Base-by-base conservation (phyloP, 2,797 vertebrate genomes). In the Halcyon smyrnensis region DNA sequence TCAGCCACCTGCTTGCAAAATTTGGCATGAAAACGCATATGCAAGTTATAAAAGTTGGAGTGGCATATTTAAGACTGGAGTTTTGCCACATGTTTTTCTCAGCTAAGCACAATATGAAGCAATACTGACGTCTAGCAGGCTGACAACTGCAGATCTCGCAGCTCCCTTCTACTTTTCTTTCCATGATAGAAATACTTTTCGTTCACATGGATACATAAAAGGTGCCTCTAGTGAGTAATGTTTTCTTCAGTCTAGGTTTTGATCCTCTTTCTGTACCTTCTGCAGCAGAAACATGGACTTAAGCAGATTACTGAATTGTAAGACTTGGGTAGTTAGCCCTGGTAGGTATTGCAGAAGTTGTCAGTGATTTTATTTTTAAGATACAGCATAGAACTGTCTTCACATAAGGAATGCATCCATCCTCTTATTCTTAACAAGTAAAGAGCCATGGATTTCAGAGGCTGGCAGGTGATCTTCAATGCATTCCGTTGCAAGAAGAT, bases 1-100 rank as follows among this genome's bases (percentile, higher is more conserved):
- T 91, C 92, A 95, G 86, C 87, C 78, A 69, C 81, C 41, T 76
- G 80, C 82, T 82, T 94, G 93, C n/a, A 32, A 95, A 95, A 89
- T 75, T 67, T 60, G 86, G 93, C 73, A 63, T 75, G 13, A 80
- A 82, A 86, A 87, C 75, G 73, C 69, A 19, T 73, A 81, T 73
- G 62, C 6, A 11, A 80, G 53, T 48, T 90, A 56, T 4, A 84
- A 91, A 87, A 85, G 87, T 79, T 68, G 77, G 65, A 95, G 43
- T 60, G 82, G 75, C 43, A 24, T 53, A 87, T 71, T 85, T 84
- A 82, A 90, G 65, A 87, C 2, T 24, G 32, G 87, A 91, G 68
- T 90, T 87, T 75, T 90, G 92, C 93, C 91, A 93, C 83, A 91
- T 92, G 90, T 68, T 83, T 93, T 79, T 53, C n/a, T 92, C 63